These are phyloP conservation scores for Acanthornis magna DNA, from an alignment of 2,797 vertebrate species.

Conservation along the genomic window DNA sequence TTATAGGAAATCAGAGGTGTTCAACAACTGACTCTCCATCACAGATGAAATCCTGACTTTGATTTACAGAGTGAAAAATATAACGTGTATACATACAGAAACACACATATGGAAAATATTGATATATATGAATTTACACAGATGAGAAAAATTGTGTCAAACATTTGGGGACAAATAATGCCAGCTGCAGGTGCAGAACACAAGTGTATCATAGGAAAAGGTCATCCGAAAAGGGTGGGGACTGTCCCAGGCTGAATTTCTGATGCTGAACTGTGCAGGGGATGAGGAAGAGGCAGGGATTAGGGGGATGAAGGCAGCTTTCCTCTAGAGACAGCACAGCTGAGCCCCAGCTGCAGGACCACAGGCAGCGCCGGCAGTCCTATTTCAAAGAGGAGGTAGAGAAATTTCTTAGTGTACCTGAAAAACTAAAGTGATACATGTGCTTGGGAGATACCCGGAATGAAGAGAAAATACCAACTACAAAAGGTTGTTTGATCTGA, in stretches of 20 bases:
- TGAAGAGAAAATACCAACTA: neutral
- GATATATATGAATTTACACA: too few relatives aligned
- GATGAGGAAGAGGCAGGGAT: neutral
- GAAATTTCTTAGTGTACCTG: neutral
- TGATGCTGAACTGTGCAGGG: neutral
- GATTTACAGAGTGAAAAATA: neutral
- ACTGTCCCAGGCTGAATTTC: neutral
- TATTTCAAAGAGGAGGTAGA: rapidly evolving
- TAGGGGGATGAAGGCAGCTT: neutral
- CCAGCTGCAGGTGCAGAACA: neutral
- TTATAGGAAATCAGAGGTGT: neutral
- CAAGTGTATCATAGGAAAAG: rapidly evolving
- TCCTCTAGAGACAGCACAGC: neutral
- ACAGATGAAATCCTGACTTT: neutral
- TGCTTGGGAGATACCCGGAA: neutral
- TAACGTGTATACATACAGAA: rapidly evolving
- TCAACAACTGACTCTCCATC: neutral
- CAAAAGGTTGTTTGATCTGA: neutral
- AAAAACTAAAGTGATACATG: neutral
- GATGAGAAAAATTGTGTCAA: neutral
- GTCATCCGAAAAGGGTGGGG: neutral
- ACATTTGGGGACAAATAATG: neutral
- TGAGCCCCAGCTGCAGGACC: neutral
- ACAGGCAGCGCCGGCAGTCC: rapidly evolving
- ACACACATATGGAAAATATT: neutral